Evolutionary conservation across 64 coral and sea anemone species (phyloP).

Genomic region (Pocillopora verrucosa): DNA sequence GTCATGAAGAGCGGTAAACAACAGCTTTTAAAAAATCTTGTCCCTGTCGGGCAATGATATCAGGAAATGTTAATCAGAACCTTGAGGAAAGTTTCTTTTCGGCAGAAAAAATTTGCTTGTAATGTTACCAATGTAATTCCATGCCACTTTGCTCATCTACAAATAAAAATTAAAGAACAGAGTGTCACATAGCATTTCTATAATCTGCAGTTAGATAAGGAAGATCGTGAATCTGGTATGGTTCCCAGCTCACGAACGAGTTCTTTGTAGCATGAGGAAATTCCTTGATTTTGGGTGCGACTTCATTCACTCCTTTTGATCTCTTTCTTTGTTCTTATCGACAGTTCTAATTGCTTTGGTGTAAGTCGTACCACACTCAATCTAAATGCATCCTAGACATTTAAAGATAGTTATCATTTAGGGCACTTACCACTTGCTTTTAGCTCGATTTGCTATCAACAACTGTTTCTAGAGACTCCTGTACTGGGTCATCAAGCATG

Average conservation of each 20-base stretch:
- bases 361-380: too few species aligned
- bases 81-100: background rate
- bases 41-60: background rate
- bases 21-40: background rate
- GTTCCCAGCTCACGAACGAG: too few species aligned
- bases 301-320: too few species aligned
- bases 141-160: background rate
- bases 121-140: background rate
- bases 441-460: slow-evolving; percentile 20
- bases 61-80: background rate
- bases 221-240: too few species aligned
- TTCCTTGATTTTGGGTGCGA: too few species aligned
- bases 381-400: too few species aligned
- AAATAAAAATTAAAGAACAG: background rate
- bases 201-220: too few species aligned
- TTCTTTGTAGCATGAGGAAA: too few species aligned
- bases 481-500: slow-evolving; percentile 31
- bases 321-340: too few species aligned
- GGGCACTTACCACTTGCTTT: background rate
- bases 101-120: background rate
- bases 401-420: background rate
- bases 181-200: background rate
- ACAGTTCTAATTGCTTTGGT: too few species aligned
- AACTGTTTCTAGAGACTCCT: slow-evolving; percentile 20
- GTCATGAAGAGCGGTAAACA: background rate